Conservation (phyloP, 1,140 invertebrate genomes). For the Drosophila takahashii region DNA sequence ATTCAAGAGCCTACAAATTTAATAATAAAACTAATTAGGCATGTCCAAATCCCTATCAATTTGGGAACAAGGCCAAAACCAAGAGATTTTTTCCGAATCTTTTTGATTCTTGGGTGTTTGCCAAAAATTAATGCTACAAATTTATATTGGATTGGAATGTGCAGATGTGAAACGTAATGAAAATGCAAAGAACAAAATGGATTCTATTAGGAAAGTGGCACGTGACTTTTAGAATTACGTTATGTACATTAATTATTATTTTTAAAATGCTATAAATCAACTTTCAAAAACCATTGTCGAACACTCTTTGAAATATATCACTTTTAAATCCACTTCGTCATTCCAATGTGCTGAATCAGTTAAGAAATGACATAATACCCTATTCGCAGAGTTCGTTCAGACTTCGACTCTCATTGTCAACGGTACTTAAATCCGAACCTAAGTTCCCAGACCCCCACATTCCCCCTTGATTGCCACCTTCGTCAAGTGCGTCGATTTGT, state of each 20-base stretch:
- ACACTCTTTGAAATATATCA: background rate
- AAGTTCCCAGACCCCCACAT: constrained; percentile 16
- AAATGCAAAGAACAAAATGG: background rate
- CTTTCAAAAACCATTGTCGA: too few relatives aligned
- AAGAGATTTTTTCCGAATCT: constrained; percentile 27
- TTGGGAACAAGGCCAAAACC: constrained; percentile 40
- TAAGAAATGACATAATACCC: constrained; percentile 32
- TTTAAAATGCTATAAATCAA: too few relatives aligned
- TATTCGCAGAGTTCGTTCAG: constrained; percentile 1
- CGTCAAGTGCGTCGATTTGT: constrained; percentile 25
- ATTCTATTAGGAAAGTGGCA: constrained; percentile 9
- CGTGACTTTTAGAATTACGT: constrained; percentile 1
- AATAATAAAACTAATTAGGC: constrained; percentile 47
- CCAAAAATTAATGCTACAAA: constrained; percentile 29
- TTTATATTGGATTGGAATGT: constrained; percentile 16
- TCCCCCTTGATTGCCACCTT: constrained; percentile 11
- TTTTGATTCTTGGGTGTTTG: constrained; percentile 24
- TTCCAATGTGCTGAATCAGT: constrained; percentile 6
- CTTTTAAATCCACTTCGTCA: constrained; percentile 5
- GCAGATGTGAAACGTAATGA: constrained; percentile 1
- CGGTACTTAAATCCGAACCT: constrained; percentile 11
- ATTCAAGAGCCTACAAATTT: constrained; percentile 3
- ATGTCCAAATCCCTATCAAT: constrained; percentile 33
- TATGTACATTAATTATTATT: background rate
- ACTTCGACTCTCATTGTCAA: constrained; percentile 10